Evolutionary conservation across 1,140 invertebrate genomes (phyloP).

Genomic region (Bombus pascuorum): DNA sequence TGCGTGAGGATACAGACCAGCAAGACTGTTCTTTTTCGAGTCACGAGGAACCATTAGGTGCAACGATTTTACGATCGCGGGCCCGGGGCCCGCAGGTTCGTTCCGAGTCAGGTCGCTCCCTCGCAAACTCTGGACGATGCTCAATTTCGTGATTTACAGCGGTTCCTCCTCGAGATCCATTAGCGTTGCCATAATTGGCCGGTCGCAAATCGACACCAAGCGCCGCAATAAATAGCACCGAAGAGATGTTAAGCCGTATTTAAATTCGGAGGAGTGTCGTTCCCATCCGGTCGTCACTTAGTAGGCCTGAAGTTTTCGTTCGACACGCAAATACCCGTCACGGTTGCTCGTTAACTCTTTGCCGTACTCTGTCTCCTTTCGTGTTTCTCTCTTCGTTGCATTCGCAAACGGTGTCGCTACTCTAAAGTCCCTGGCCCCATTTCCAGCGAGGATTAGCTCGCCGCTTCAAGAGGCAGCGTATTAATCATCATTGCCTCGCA

Average conservation of each 20-base stretch:
- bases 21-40: background rate
- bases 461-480: conserved; percentile 26
- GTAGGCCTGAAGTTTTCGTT: too few species aligned
- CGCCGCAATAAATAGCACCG: conserved; percentile 49
- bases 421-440: background rate
- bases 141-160: conserved; percentile 61
- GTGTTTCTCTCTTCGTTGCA: background rate
- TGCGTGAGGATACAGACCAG: background rate
- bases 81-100: background rate
- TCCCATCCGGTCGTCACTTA: conserved; percentile 26
- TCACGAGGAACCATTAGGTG: background rate
- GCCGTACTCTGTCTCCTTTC: background rate
- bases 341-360: background rate
- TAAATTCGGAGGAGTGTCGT: conserved; percentile 59
- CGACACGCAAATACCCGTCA: conserved; percentile 52
- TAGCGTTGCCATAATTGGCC: conserved; percentile 51
- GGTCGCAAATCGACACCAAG: conserved; percentile 14
- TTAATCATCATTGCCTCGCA: conserved; percentile 60
- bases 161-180: conserved; percentile 42
- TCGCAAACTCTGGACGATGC: conserved; percentile 6
- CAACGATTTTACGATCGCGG: conserved; percentile 40
- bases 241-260: conserved; percentile 60
- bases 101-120: too few species aligned
- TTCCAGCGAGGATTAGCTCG: conserved; percentile 56
- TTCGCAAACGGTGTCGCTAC: background rate